Evolutionary conservation across 2,888 invertebrate genomes (phyloP), one percentile per base, ranked within the genome.

Genomic region (Acronicta leporina): DNA sequence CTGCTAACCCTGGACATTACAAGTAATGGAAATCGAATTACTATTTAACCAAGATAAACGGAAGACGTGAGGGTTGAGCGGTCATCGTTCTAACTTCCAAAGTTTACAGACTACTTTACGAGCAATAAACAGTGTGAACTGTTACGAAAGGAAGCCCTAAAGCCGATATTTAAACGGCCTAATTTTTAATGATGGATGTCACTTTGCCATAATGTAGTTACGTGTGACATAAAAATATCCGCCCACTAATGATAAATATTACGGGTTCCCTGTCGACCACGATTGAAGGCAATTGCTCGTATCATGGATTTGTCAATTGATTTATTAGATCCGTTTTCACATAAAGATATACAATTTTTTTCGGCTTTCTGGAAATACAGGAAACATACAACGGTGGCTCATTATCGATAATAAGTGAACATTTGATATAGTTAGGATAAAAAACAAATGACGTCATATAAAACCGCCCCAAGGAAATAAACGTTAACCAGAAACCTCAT

Each of bases 1-100:
- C 89, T 87, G 70, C 82, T 75, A 82, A 83, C 86, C 87, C 86
- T 84, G 77, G 80, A 83, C 86, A 83, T 90, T 87, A 85, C 85
- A 79, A 81, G 87, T 89, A 92, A 91, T 90, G 87, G 88, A 89
- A 90, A 88, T 88, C 87, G 87, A 90, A 90, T 90, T 88, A 89
- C 88, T 87, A 87, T 89, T 90, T 88, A 84, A 85, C 76, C 82
- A 82, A 89, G 86, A 88, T 89, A 88, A 88, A 87, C 87, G 82
- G 74, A 80, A 85, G 83, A 86, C 86, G 85, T 88, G 86, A 79
- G 81, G 81, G 70, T 77, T 68, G 63, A 67, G 65, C 69, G 69
- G 74, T 67, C 70, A 64, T 69, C 77, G 65, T 68, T 76, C 64
- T 63, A 75, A 76, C 74, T 75, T 65, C 71, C 82, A 81, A 84